These are phyloP conservation scores for Beris morrisii DNA, from an alignment of 2,888 invertebrate species.

Conservation along the genomic window DNA sequence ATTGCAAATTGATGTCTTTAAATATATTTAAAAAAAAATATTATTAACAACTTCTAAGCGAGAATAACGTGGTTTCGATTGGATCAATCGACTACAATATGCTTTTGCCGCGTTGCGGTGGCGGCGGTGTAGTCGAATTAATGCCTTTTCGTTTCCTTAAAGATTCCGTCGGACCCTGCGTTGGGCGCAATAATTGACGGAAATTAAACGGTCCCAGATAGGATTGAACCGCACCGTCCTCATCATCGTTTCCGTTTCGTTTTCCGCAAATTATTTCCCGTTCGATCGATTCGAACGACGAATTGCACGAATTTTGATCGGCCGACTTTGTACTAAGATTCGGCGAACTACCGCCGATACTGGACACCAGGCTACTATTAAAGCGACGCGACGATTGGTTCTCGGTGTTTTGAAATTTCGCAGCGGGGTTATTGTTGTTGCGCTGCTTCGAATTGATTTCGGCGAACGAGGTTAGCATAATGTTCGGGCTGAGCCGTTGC, in stretches of 20 bases:
- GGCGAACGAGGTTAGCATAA: constrained; percentile 38
- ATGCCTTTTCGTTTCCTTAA: constrained; percentile 65
- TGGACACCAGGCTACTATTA: constrained; percentile 16
- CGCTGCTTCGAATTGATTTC: constrained; percentile 31
- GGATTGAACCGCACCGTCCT: constrained; percentile 48
- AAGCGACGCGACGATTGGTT: constrained; percentile 26
- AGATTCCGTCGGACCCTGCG: constrained; percentile 70
- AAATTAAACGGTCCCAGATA: constrained; percentile 70
- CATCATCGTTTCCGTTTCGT: constrained; percentile 35
- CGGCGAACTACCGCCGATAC: constrained; percentile 29
- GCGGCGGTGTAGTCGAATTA: constrained; percentile 56
- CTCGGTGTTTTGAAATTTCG: constrained; percentile 40
- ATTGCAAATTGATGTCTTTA: too few species aligned
- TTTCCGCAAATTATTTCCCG: constrained; percentile 37
- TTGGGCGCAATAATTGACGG: constrained; percentile 66
- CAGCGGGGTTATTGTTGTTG: constrained; percentile 26
- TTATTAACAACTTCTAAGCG: too few species aligned
- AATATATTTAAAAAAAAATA: neutral
- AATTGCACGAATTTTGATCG: constrained; percentile 25
- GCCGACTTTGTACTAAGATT: constrained; percentile 28
- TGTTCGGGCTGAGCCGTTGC: constrained; percentile 32
- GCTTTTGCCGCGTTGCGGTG: constrained; percentile 41
- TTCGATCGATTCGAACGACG: constrained; percentile 41
- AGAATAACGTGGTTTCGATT: neutral
- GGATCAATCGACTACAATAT: constrained; percentile 27